Percentiles rank a stretch among this genome's conserved stretches.
These are phyloP conservation scores for Myotis davidii DNA, from an alignment of 2,113 vertebrate species.

Conservation along the genomic window DNA sequence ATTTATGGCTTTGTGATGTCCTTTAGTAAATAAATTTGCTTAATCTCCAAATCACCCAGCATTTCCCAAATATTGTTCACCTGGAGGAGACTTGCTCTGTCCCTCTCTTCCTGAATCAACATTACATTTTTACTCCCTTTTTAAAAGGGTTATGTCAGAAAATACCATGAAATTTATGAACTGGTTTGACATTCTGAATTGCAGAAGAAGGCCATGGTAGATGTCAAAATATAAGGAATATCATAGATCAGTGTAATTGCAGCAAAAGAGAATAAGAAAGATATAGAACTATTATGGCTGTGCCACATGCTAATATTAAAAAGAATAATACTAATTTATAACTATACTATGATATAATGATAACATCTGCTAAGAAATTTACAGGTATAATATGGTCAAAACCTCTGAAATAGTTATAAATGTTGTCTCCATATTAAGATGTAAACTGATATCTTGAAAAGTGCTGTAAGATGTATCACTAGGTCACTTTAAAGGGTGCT, in stretches of 20 bases:
- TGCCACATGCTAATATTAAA: not conserved
- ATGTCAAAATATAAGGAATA: not conserved
- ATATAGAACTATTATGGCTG: not conserved
- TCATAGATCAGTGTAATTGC: not conserved
- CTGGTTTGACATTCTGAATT: not conserved
- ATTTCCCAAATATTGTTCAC: constrained; percentile 13
- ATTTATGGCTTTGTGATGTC: not conserved
- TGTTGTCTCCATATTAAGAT: not conserved
- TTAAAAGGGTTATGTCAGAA: constrained; percentile 8
- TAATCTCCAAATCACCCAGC: not conserved
- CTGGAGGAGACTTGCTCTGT: not conserved
- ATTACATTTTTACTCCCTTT: constrained; percentile 16
- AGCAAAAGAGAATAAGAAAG: too few species aligned
- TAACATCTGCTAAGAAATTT: not conserved
- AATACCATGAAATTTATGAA: not conserved
- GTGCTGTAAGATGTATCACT: not conserved
- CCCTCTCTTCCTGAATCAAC: not conserved
- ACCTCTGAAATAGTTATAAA: not conserved
- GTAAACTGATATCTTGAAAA: not conserved
- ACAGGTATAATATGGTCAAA: not conserved
- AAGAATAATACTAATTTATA: not conserved
- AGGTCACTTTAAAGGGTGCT: not conserved
- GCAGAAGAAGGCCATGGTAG: not conserved
- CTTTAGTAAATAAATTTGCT: not conserved
- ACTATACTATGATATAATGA: not conserved